phyloP scores from a whole-genome alignment of 2,888 invertebrate species.

The Cheilosia impressa region DNA sequence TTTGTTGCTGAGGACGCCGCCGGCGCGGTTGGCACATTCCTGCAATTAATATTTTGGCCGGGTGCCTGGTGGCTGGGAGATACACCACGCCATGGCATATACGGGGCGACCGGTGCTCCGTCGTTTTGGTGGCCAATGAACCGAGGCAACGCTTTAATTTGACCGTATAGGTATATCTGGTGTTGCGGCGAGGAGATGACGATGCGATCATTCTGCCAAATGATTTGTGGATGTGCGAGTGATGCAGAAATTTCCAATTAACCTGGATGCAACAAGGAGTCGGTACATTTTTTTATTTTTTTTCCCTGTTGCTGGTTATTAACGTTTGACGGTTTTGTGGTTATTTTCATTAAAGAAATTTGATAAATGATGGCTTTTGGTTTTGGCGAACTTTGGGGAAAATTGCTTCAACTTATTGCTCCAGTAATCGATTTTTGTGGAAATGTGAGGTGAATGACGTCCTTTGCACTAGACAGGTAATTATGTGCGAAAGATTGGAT shows the following conservation, averaged over 20 bases:
- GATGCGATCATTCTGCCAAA: slow-evolving; percentile 30
- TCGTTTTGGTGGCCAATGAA: slow-evolving; percentile 64
- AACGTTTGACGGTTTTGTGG: slow-evolving; percentile 30
- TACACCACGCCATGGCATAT: not conserved
- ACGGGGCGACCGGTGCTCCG: slow-evolving; percentile 20
- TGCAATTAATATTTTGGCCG: slow-evolving; percentile 72
- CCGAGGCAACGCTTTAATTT: slow-evolving; percentile 70
- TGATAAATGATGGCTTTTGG: slow-evolving; percentile 41
- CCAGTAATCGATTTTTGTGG: slow-evolving; percentile 41
- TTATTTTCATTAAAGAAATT: slow-evolving; percentile 45
- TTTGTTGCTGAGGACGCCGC: slow-evolving; percentile 51
- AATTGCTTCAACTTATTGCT: slow-evolving; percentile 44
- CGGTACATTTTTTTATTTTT: no score
- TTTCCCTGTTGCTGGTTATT: slow-evolving; percentile 18
- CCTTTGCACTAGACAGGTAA: not conserved
- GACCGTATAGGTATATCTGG: slow-evolving; percentile 32
- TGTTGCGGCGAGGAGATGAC: slow-evolving; percentile 5
- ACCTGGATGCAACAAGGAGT: slow-evolving; percentile 68
- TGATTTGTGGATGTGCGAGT: slow-evolving; percentile 67
- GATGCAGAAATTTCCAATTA: slow-evolving; percentile 73
- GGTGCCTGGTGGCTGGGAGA: slow-evolving; percentile 34
- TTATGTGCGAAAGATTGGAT: slow-evolving; percentile 19
- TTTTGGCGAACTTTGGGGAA: slow-evolving; percentile 35
- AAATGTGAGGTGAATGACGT: not conserved
- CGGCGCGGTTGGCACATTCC: slow-evolving; percentile 52